phyloP scores from a whole-genome alignment of 2,888 invertebrate genomes.

The Dorcus hopei region DNA sequence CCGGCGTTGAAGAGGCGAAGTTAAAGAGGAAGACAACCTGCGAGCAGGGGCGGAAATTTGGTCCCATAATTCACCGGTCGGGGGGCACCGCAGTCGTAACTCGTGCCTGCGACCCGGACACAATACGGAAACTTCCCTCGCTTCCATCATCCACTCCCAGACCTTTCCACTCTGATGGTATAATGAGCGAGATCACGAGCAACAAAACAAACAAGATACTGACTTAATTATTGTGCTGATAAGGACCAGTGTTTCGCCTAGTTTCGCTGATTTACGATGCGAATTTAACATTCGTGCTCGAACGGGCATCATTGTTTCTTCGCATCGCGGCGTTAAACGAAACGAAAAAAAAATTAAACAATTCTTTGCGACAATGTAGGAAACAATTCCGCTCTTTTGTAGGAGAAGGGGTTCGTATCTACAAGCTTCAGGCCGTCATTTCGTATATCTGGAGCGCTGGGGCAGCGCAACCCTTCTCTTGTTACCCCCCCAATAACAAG shows the following conservation, averaged over 20 bases:
- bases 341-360: too few species aligned
- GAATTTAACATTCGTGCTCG: not conserved
- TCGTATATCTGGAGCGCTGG: slow-evolving; percentile 1
- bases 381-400: not conserved
- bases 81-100: slow-evolving; percentile 31
- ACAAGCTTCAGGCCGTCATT: not conserved
- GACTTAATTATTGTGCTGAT: slow-evolving; percentile 21
- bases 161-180: slow-evolving; percentile 10
- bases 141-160: not conserved
- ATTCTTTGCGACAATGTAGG: not conserved
- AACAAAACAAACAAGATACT: slow-evolving; percentile 23
- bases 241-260: slow-evolving; percentile 11
- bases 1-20: slow-evolving; percentile 2
- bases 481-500: slow-evolving; percentile 25
- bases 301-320: not conserved
- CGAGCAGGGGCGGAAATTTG: slow-evolving; percentile 34
- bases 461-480: slow-evolving; percentile 11
- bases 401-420: not conserved
- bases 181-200: slow-evolving; percentile 24
- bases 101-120: slow-evolving; percentile 25
- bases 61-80: slow-evolving; percentile 33
- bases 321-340: too few species aligned
- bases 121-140: slow-evolving; percentile 12
- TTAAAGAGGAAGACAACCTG: slow-evolving; percentile 20
- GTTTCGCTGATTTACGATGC: slow-evolving; percentile 6